Conservation (phyloP, 2,888 invertebrate genomes). For the Chloroclystis v-ata region DNA sequence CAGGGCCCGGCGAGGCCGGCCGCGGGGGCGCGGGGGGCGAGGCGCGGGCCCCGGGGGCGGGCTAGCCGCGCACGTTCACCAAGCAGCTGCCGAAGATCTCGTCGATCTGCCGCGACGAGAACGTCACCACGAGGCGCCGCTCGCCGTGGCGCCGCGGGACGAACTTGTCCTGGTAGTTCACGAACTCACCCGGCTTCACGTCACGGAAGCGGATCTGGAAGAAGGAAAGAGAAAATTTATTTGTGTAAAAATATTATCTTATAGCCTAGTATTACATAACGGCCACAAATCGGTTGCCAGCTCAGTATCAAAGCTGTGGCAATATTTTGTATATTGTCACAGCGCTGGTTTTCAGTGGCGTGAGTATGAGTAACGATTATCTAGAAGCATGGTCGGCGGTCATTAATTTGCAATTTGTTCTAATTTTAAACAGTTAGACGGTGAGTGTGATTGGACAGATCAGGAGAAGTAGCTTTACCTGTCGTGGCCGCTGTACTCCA, state of each 20-base stretch:
- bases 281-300: no score
- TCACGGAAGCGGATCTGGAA: slow-evolving; percentile 76
- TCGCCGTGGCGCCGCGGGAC: slow-evolving; percentile 78
- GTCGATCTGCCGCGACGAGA: slow-evolving; percentile 81
- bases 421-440: no score
- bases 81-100: slow-evolving; percentile 80
- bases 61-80: slow-evolving; percentile 76
- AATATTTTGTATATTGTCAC: no score
- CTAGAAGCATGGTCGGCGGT: no score
- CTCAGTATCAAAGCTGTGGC: no score
- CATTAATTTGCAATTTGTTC: no score
- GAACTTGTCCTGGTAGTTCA: slow-evolving; percentile 80
- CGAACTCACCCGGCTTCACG: slow-evolving; percentile 80
- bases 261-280: no score
- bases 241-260: no score
- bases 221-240: no score
- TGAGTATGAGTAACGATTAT: no score
- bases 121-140: slow-evolving; percentile 81
- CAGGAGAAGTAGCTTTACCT: slow-evolving; percentile 43
- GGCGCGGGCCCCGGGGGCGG: slow-evolving; percentile 64
- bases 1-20: slow-evolving; percentile 61
- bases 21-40: slow-evolving; percentile 61
- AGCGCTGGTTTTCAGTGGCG: no score
- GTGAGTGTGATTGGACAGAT: neutral
- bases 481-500: slow-evolving; percentile 80